Percentiles rank a stretch among this genome's conserved stretches.
Evolutionary conservation across 2,888 invertebrate genomes (phyloP).

Genomic region (Parnassius mnemosyne): DNA sequence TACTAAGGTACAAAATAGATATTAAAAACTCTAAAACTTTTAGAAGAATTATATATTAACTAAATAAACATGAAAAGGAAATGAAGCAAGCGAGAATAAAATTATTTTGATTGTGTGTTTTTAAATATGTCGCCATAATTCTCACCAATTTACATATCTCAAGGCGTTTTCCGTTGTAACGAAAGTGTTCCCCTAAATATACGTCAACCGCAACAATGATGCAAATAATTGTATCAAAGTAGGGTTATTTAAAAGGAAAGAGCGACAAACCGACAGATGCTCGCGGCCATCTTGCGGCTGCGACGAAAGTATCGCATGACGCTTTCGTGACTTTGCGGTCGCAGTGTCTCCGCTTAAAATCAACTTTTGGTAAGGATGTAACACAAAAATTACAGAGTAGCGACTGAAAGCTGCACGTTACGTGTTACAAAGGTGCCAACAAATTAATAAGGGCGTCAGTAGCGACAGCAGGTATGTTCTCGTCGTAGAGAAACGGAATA

Average conservation of each 20-base stretch:
- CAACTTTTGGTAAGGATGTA: conserved; percentile 65
- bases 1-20: too few relatives aligned
- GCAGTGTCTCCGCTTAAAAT: conserved; percentile 72
- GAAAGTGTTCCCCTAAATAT: conserved; percentile 58
- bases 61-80: too few relatives aligned
- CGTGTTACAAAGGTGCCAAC: conserved; percentile 31
- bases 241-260: conserved; percentile 67
- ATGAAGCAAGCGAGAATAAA: too few relatives aligned
- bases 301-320: conserved; percentile 58
- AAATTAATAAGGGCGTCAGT: conserved; percentile 13
- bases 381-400: conserved; percentile 50
- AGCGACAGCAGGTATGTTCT: conserved; percentile 11
- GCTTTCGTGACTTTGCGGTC: conserved; percentile 71
- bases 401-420: conserved; percentile 49
- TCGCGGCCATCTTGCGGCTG: conserved; percentile 72
- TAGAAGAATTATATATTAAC: too few relatives aligned
- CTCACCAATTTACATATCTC: conserved; percentile 50
- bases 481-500: not conserved
- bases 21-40: too few relatives aligned
- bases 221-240: conserved; percentile 68
- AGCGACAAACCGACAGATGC: conserved; percentile 79
- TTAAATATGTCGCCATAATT: conserved; percentile 25
- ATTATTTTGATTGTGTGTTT: conserved; percentile 7
- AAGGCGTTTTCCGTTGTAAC: conserved; percentile 44
- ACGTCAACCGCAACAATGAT: conserved; percentile 66